Percentiles rank a stretch among this genome's conserved stretches.
Conservation (phyloP, 2,113 vertebrate genomes). For the Macaca fascicularis region T2T-MFA8v1.1 NC_088376.1:91235501-91236000, state of each 20-base stretch:
- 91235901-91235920: not conserved
- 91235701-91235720: not conserved
- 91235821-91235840: not conserved
- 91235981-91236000: not conserved
- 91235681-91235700: not conserved
- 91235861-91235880: not conserved
- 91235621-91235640: conserved; percentile 31
- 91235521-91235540: not conserved
- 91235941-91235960: not conserved
- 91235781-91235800: not conserved
- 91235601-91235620: not conserved
- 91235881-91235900: not conserved
- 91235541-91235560: not conserved
- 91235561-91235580: conserved; percentile 16
- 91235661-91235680: not conserved
- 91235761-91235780: not conserved
- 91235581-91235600: not conserved
- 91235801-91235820: not conserved
- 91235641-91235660: not conserved
- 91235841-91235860: not conserved
- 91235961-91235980: not conserved
- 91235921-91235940: not conserved
- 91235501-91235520: conserved; percentile 29
- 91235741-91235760: not conserved
- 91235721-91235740: conserved; percentile 5